A percentile compares a stretch with the other conserved stretches of the same genome.
Conservation (phyloP, 1,140 invertebrate genomes). For the Drosophila littoralis region DNA sequence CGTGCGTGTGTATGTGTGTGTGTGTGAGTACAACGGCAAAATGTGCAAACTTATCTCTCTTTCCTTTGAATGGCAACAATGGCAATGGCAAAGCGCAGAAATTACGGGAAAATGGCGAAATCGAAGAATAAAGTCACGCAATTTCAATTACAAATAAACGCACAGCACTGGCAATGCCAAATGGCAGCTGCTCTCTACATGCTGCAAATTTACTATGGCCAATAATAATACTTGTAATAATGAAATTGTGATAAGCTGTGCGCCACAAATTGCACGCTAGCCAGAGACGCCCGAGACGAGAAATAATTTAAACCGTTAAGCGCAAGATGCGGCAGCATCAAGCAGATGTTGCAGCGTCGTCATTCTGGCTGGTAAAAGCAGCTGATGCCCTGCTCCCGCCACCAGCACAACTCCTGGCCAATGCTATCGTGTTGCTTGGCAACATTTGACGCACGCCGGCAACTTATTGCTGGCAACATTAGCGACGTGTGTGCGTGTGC, state of each 20-base stretch:
- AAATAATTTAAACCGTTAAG: conserved; percentile 78
- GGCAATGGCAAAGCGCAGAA: conserved; percentile 36
- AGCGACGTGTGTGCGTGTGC: conserved; percentile 34
- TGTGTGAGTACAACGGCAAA: conserved; percentile 31
- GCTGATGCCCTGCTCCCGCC: neutral
- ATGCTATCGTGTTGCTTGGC: conserved; percentile 45
- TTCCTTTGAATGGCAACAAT: conserved; percentile 39
- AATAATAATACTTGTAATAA: conserved; percentile 73
- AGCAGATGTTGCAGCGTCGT: conserved; percentile 56
- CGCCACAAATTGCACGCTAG: conserved; percentile 79
- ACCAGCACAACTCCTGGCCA: conserved; percentile 19
- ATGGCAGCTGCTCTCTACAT: conserved; percentile 10
- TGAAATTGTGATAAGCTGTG: conserved; percentile 80
- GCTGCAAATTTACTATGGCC: conserved; percentile 35
- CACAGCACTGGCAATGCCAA: conserved; percentile 43
- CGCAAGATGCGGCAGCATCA: conserved; percentile 56
- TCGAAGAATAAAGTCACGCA: conserved; percentile 81
- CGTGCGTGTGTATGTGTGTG: conserved; percentile 40
- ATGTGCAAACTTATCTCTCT: conserved; percentile 56
- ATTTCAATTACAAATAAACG: conserved; percentile 79
- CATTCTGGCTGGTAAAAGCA: conserved; percentile 65
- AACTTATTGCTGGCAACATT: conserved; percentile 71
- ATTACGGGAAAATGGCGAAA: conserved; percentile 53
- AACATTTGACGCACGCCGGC: conserved; percentile 29
- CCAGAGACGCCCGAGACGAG: conserved; percentile 44